Evolutionary conservation across 2,888 invertebrate genomes (phyloP), one percentile per base, ranked within the genome.

Genomic region (Pristionchus exspectatus): DNA sequence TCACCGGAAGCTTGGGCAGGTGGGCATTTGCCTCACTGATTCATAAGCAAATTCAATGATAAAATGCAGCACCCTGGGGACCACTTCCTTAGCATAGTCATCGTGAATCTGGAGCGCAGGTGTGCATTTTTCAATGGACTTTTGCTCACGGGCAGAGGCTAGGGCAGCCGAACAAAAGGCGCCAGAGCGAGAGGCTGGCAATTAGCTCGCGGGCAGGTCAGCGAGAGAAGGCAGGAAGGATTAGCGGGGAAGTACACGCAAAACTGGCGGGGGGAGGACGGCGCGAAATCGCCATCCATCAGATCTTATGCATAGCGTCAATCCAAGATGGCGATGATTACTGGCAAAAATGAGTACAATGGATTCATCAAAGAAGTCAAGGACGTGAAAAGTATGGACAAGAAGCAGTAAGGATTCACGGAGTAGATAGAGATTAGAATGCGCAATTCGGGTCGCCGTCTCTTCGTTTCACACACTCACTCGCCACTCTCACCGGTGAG

Each of bases 81-180:
- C 56, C 21, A 56, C 56, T 56, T 77, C 21, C 38, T 7, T 5
- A 77, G 10, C 5, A 77, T 21, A 77, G 27, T 81, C 10, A 27
- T 10, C 1, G 14, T 24, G 16, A 81, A 44, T 50, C 50, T 24
- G 27, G 50, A 27, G 50, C 14, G 44, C 54, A 81, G 81, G 81
- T 81, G 81, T 21, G 74, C 12, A 69, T 74, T 74, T 74, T 74
- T 74, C 74, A 74, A 74, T 74, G 74, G 81, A 81, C 81, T 44
- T 54, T 81, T 44, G 81, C 44, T 3, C 44, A 9, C 77, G 50
- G 50, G 4, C 27, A 7, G 9, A 4, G 50, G 81, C 38, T 50
- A 9, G 77, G 77, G 54, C 33, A 81, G 50, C 27, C 12, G 24
- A 74, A 81, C 81, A 81, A 81, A 81, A 81, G 63, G 81, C 81